Evolutionary conservation across 2,113 vertebrate species (phyloP).

Genomic region (Microcebus tavaratra): DNA sequence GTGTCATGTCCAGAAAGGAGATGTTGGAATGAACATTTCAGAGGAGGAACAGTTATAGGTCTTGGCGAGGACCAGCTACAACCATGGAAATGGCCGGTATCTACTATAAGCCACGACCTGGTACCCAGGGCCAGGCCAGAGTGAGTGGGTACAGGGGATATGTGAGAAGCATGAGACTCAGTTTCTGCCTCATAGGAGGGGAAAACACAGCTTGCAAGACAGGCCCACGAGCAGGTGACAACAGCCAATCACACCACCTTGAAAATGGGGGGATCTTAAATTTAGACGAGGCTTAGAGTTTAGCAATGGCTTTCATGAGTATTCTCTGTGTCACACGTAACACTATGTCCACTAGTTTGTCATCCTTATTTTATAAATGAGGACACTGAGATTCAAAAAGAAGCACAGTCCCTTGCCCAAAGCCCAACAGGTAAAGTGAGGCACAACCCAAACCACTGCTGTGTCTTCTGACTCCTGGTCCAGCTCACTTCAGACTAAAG

Average conservation of each 20-base stretch:
- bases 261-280: not conserved
- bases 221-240: not conserved
- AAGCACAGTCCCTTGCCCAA: not conserved
- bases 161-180: not conserved
- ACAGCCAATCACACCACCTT: not conserved
- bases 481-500: not conserved
- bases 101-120: not conserved
- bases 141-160: fast-evolving
- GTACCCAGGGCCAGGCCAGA: not conserved
- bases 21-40: not conserved
- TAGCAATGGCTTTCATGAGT: not conserved
- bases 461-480: not conserved
- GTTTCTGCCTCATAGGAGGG: not conserved
- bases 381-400: not conserved
- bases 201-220: not conserved
- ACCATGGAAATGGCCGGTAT: not conserved
- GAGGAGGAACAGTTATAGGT: not conserved
- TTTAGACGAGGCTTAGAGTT: not conserved
- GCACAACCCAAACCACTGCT: not conserved
- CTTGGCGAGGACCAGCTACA: not conserved
- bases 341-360: not conserved
- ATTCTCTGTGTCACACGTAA: not conserved
- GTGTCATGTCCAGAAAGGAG: not conserved
- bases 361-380: constrained; percentile 38
- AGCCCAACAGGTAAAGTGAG: not conserved